Evolutionary conservation across 2,888 invertebrate genomes (phyloP).

Genomic region (Nasonovia ribisnigri): DNA sequence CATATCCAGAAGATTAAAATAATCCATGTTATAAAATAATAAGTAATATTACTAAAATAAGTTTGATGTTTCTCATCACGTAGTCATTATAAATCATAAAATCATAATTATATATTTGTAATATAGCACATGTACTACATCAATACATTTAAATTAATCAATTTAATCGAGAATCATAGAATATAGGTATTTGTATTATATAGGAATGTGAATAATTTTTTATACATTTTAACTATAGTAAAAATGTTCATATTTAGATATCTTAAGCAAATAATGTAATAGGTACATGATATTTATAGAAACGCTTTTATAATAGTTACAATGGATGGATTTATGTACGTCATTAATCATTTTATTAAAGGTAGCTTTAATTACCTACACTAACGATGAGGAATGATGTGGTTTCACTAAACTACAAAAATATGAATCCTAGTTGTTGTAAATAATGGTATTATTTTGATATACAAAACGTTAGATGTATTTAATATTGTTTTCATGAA

Average conservation of each 20-base stretch:
- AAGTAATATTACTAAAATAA: background rate
- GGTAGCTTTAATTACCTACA: conserved; percentile 19
- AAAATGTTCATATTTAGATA: background rate
- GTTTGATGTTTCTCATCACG: background rate
- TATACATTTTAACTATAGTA: too few species aligned
- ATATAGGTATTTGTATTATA: background rate
- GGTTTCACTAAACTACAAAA: background rate
- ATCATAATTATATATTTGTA: background rate
- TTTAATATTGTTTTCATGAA: background rate
- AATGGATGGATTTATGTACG: background rate
- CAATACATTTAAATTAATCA: background rate
- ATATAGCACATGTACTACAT: background rate
- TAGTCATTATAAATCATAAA: background rate
- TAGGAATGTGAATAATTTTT: too few species aligned
- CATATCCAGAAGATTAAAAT: background rate
- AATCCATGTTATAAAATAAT: background rate
- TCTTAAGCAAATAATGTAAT: background rate
- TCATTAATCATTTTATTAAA: conserved; percentile 34
- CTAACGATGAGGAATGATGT: conserved; percentile 44
- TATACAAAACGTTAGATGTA: background rate
- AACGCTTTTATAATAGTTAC: conserved; percentile 14
- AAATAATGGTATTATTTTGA: background rate
- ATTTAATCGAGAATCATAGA: background rate
- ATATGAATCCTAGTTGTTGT: conserved; percentile 22
- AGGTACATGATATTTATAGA: background rate